These are phyloP conservation scores for Stercorarius parasiticus DNA, from an alignment of 2,113 vertebrate species.

Conservation along the genomic window DNA sequence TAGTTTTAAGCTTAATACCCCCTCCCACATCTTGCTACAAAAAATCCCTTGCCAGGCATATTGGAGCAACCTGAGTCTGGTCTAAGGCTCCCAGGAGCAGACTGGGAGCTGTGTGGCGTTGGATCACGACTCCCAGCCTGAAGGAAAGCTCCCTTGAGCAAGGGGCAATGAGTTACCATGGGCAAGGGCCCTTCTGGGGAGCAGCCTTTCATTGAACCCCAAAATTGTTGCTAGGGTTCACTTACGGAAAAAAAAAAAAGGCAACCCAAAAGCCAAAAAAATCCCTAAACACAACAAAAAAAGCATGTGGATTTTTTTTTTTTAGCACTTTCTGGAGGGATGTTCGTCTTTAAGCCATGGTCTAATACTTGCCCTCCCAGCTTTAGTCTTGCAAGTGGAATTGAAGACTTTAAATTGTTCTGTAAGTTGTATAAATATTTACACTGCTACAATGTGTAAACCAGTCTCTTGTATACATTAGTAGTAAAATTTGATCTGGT, in stretches of 20 bases:
- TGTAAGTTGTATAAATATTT: background rate
- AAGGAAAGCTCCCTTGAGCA: background rate
- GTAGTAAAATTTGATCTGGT: background rate
- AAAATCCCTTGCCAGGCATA: background rate
- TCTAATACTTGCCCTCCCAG: background rate
- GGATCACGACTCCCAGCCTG: fast-evolving
- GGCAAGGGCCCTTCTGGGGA: background rate
- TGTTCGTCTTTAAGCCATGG: background rate
- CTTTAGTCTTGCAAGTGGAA: background rate
- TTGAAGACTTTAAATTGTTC: background rate
- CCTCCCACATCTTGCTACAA: background rate
- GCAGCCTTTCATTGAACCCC: background rate
- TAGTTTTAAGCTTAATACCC: background rate
- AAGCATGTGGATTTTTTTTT: background rate
- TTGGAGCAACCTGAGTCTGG: background rate
- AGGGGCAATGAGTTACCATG: background rate
- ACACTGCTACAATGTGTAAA: background rate
- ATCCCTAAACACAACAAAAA: background rate
- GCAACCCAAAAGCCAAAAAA: background rate
- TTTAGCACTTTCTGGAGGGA: background rate
- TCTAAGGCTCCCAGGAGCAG: background rate
- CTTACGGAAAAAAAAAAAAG: background rate
- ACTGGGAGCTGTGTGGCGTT: too few species aligned
- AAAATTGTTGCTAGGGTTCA: background rate
- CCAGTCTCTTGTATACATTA: background rate